Base-by-base conservation (phyloP, 2,888 invertebrate genomes). In the Merodon equestris region DNA sequence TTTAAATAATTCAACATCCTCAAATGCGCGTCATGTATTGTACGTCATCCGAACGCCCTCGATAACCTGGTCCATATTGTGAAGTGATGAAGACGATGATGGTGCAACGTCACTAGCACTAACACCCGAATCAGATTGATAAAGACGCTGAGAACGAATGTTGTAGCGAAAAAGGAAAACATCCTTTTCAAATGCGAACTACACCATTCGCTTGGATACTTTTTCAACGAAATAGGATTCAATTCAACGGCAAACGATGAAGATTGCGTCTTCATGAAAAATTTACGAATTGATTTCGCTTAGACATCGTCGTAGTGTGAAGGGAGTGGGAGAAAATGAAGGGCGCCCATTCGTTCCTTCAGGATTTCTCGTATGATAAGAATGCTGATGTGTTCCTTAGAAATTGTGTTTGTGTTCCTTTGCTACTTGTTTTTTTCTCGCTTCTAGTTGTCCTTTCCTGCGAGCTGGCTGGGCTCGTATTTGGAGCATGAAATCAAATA, bases 401-500 rank as follows among this genome's bases (percentile, higher is more conserved):
- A 60, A 64, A 74, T 58, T 54, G 67, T 51, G 40, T 42, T 44
- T 18, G 17, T 34, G 42, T 15, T 56, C 17, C 60, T 15, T 38
- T 18, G 17, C 40, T 40, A 10, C 9, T n/a, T 10, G 10, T 47
- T 38, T 18, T 57, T 47, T 47, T 54, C 56, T 34, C 61, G 13
- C 56, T 15, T n/a, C n/a, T n/a, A 17, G 14, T 38, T 12, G 45
- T 56, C 9, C 34, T 50, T 1, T 3, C 10, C 3, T n/a, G 34
- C 56, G 12, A 66, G 56, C 44, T n/a, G n/a, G n/a, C n/a, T n/a
- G n/a, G n/a, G 36, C 36, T 50, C 57, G 51, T 67, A 79, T 74
- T 73, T 74, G 64, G 73, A 74, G 73, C 79, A 79, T 73, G 68
- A 79, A 79, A 73, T 79, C 68, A 73, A 73, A 74, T 73, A 51